Percentiles rank a stretch among this genome's conserved stretches.
phyloP scores from a whole-genome alignment of 2,797 vertebrate genomes.

The Astyanax mexicanus region DNA sequence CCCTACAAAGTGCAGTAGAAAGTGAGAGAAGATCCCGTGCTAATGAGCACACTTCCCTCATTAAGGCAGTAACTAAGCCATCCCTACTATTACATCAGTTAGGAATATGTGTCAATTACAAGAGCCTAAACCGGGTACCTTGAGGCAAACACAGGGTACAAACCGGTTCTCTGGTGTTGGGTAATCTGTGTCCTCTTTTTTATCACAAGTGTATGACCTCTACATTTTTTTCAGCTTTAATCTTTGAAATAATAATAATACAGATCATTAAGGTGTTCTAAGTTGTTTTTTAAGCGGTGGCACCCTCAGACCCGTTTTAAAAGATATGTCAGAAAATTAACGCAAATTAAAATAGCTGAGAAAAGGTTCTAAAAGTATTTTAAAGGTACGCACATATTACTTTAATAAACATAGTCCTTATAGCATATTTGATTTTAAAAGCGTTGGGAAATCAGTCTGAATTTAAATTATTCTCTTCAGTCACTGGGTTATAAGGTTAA shows the following conservation, averaged over 20 bases:
- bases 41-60: conserved; percentile 97
- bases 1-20: conserved; percentile 76
- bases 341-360: too few relatives aligned
- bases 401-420: too few relatives aligned
- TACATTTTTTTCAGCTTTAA: conserved; percentile 40
- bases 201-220: too few relatives aligned
- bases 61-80: conserved; percentile 99
- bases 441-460: conserved; percentile 33
- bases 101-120: conserved; percentile 98
- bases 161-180: conserved; percentile 80
- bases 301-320: too few relatives aligned
- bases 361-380: too few relatives aligned
- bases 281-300: too few relatives aligned
- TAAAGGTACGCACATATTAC: too few relatives aligned
- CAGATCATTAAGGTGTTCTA: too few relatives aligned
- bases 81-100: conserved; percentile 91
- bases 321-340: too few relatives aligned
- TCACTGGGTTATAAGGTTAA: conserved; percentile 13
- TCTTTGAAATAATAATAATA: too few relatives aligned
- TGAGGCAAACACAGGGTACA: conserved; percentile 77
- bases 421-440: too few relatives aligned
- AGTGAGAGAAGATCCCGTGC: conserved; percentile 90
- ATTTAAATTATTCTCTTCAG: conserved; percentile 46
- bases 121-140: conserved; percentile 87
- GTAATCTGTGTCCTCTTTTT: conserved; percentile 86